These are phyloP conservation scores for Thera britannica DNA, from an alignment of 2,888 invertebrate species.

Conservation along the genomic window DNA sequence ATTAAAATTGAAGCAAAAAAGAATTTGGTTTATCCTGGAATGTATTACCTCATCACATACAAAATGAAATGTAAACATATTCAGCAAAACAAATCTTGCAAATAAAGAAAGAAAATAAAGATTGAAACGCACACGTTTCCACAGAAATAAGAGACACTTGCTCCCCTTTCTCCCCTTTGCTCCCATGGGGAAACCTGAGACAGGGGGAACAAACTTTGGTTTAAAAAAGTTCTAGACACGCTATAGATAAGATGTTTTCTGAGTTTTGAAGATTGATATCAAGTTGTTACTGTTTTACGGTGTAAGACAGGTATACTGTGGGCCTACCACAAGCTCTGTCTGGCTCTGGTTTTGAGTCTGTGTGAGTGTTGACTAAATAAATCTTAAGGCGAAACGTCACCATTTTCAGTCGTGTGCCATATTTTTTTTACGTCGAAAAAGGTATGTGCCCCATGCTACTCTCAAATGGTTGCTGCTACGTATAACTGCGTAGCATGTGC, in stretches of 20 bases:
- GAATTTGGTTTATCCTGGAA: constrained; percentile 2
- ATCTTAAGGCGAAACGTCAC: no score
- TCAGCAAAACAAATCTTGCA: constrained; percentile 13
- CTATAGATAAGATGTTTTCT: background rate
- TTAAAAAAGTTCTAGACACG: background rate
- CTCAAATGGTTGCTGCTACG: no score
- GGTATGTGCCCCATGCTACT: no score
- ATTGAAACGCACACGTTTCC: constrained; percentile 18
- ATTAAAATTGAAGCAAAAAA: background rate
- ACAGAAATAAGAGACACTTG: constrained; percentile 12
- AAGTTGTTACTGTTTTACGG: background rate
- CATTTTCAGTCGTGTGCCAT: no score
- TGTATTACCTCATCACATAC: constrained; percentile 14
- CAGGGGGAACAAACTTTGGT: background rate
- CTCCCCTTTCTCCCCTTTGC: background rate
- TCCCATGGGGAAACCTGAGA: constrained; percentile 4
- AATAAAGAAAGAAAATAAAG: constrained; percentile 22
- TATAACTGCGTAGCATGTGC: no score
- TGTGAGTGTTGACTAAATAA: no score
- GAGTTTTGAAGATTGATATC: background rate
- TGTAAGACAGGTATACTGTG: no score
- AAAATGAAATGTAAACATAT: constrained; percentile 23
- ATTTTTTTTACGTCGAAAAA: no score
- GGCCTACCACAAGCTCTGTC: no score
- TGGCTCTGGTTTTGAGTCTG: no score